Percentiles rank a stretch among this genome's conserved stretches.
These are phyloP conservation scores for Masnerella sp. DNA, from an alignment of 2,888 invertebrate species.

Conservation along the genomic window DNA sequence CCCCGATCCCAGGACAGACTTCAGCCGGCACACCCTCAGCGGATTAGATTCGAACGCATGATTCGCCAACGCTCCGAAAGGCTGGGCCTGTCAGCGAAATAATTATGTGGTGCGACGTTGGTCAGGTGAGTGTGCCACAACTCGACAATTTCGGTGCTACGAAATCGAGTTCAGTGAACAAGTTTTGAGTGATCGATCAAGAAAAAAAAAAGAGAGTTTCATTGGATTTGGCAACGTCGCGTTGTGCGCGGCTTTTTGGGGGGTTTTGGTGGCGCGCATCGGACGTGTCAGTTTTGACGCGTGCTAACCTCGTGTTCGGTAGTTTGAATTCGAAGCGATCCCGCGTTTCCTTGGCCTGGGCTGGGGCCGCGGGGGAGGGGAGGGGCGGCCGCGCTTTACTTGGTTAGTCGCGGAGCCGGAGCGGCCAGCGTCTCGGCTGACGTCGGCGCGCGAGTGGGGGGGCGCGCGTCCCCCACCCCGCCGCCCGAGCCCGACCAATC, in stretches of 20 bases:
- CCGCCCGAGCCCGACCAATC: slow-evolving; percentile 70
- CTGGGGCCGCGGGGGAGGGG: slow-evolving; percentile 27
- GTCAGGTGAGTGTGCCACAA: slow-evolving; percentile 77
- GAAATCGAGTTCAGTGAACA: too few relatives aligned
- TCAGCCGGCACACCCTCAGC: slow-evolving; percentile 54
- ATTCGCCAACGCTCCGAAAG: slow-evolving; percentile 74
- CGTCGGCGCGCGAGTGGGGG: slow-evolving; percentile 46
- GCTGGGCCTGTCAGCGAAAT: slow-evolving; percentile 76
- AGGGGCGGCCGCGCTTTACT: slow-evolving; percentile 69
- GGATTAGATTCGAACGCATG: slow-evolving; percentile 64
- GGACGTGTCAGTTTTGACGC: slow-evolving; percentile 78
- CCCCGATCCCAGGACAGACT: slow-evolving; percentile 53
- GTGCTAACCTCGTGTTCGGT: slow-evolving; percentile 78
- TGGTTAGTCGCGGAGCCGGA: slow-evolving; percentile 67
- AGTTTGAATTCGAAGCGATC: slow-evolving; percentile 78
- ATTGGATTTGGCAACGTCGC: too few relatives aligned
- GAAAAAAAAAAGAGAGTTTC: too few relatives aligned
- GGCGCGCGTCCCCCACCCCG: slow-evolving; percentile 48
- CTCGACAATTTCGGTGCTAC: too few relatives aligned
- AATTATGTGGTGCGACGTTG: slow-evolving; percentile 78
- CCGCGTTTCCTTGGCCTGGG: slow-evolving; percentile 76
- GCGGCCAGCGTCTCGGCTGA: slow-evolving; percentile 65
- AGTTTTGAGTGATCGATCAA: too few relatives aligned
- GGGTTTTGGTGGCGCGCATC: too few relatives aligned
- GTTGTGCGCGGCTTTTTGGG: too few relatives aligned